Base-by-base conservation (phyloP, 2,797 vertebrate genomes). In the Coranthus polyacanthus region DNA sequence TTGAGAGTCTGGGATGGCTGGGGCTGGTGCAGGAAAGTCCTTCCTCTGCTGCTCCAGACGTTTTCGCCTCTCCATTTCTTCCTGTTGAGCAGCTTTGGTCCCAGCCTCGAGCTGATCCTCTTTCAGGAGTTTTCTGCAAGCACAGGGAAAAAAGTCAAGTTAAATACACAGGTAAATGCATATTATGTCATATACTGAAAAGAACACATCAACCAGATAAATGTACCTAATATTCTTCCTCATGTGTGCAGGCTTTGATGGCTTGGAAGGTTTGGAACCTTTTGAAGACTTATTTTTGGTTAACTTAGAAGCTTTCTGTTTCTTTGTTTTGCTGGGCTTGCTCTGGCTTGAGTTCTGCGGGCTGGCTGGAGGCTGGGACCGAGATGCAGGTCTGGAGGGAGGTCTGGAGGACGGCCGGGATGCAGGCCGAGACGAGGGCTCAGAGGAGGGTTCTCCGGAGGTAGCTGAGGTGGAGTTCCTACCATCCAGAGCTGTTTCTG, bases 81-180 rank as follows among this genome's bases (percentile, higher is more conserved):
- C 98, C 86, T 97, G 97, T 74, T 99, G 98, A 58, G 98, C 98
- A 56, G 97, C 95, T 93, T 98, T 98, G 81, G 98, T 99, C 74
- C 97, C 97, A 0, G 97, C 95, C 87, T 99, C 98, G 76, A 99
- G 89, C 74, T 99, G 97, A 85, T 99, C 96, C 79, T 99, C 97
- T 59, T 97, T 96, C 56, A 99, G 94, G 65, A 99, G 92, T 87
- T 98, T 99, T 86, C 98, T 99, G 90, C 89, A 56, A 62, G 6
- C 17, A 55, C 3, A 13, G 1, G 24, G 12, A 41, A 49, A 69
- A 67, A 17, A 0, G 7, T 44, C 22, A 46, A 12, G 34, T 53
- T 38, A 57, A 1, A 51, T 7, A 29, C 16, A 68, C 34, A 52
- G 13, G 18, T 29, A 12, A 3, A 16, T 24, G 5, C 4, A 21